Conservation (phyloP, 2,113 vertebrate genomes). For the Podarcis cretensis region DNA sequence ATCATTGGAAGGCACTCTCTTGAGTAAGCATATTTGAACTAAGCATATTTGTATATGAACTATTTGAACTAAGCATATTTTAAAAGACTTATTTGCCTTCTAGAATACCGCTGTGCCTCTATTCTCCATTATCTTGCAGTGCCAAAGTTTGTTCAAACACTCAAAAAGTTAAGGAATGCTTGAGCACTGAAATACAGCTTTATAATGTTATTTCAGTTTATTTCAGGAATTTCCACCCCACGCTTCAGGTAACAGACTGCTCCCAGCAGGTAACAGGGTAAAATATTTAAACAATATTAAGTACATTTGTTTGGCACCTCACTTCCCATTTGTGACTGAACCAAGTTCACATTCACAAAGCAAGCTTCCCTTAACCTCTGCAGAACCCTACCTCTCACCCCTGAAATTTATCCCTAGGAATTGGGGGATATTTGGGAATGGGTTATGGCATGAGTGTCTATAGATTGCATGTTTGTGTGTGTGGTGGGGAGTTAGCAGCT, state of each 20-base stretch:
- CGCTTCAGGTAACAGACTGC: not conserved
- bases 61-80: conserved; percentile 37
- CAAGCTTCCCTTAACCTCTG: too few relatives aligned
- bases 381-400: too few relatives aligned
- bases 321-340: not conserved
- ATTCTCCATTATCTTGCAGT: not conserved
- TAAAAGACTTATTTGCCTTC: conserved; percentile 12
- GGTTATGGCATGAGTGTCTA: too few relatives aligned
- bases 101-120: conserved; percentile 34
- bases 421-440: too few relatives aligned
- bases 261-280: not conserved
- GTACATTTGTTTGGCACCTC: not conserved
- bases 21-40: not conserved
- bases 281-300: not conserved
- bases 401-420: too few relatives aligned
- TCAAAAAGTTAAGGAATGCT: not conserved
- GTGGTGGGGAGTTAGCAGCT: too few relatives aligned
- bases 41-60: not conserved
- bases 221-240: not conserved
- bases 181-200: not conserved
- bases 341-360: too few relatives aligned
- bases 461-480: too few relatives aligned
- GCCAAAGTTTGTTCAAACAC: not conserved
- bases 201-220: not conserved
- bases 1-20: conserved; percentile 27